Evolutionary conservation across 2,888 invertebrate species (phyloP), one percentile per base, ranked within the genome.

Genomic region (Nomada hirtipes): DNA sequence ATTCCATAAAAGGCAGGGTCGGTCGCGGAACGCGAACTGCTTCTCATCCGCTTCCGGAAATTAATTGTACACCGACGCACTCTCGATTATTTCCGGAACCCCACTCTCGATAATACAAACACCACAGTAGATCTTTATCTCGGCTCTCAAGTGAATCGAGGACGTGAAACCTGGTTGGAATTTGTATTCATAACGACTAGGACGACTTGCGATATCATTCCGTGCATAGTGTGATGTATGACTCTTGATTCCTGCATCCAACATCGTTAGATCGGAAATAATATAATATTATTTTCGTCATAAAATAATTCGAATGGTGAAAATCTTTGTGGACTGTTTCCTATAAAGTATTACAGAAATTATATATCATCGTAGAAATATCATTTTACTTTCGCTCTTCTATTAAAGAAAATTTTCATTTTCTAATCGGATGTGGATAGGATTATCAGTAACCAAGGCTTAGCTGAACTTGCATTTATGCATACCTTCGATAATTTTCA

Each of bases 1-100:
- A 74, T 57, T 82, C 72, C 87, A 64, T 83, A 87, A 83, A 88
- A 80, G 88, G 78, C 67, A 72, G 68, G 63, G 69, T 79, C 52
- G 50, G 65, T 79, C 50, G 68, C n/a, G 71, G 79, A 83, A 72
- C 63, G 75, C 50, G 65, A 53, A 23, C 29, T 29, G 61, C 23
- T 50, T 42, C 13, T 26, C 52, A 61, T 52, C 11, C 47, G 53
- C 80, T 84, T 80, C 84, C 79, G 84, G 84, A 84, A 83, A 72
- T 73, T 83, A 79, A 79, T 83, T 67, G 60, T 76, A 68, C 71
- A 11, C 57, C 23, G 18, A 20, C n/a, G n/a, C 42, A 61, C 55
- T 79, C 57, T 75, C 65, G 57, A 74, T 76, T 64, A 64, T 68
- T 83, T 83, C 83, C 83, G 71, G 64, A 73, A 79, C 52, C 18